phyloP scores from a whole-genome alignment of 2,888 invertebrate genomes.

The Clanis bilineata region DNA sequence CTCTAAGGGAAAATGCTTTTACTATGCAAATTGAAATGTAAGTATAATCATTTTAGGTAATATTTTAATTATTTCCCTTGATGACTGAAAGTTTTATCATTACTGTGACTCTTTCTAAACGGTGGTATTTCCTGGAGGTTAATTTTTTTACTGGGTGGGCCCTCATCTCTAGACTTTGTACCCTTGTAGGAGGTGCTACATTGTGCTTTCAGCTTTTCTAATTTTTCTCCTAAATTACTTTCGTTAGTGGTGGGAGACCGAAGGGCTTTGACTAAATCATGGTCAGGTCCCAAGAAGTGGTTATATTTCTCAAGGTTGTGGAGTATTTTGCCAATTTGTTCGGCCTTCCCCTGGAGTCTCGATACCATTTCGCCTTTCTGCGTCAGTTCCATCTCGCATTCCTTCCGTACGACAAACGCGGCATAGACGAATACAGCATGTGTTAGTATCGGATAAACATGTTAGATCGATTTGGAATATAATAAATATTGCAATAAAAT shows the following conservation, averaged over 20 bases:
- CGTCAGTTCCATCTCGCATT: conserved; percentile 97
- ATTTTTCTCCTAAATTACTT: conserved; percentile 60
- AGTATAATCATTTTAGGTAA: background rate
- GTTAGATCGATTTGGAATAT: background rate
- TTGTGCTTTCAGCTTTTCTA: conserved; percentile 68
- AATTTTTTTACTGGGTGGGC: conserved; percentile 79
- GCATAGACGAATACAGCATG: conserved; percentile 74
- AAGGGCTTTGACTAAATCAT: conserved; percentile 77
- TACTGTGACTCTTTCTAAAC: conserved; percentile 61
- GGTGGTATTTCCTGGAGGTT: conserved; percentile 81
- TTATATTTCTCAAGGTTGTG: conserved; percentile 94
- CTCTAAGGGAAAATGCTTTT: background rate
- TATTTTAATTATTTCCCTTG: conserved; percentile 39
- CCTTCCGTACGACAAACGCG: conserved; percentile 84
- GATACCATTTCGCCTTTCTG: conserved; percentile 98
- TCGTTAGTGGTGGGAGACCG: conserved; percentile 74
- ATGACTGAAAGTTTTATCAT: conserved; percentile 50
- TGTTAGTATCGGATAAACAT: conserved; percentile 59
- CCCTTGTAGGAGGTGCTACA: conserved; percentile 67
- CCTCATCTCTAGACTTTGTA: conserved; percentile 76
- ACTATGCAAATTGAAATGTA: background rate
- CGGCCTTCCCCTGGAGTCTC: conserved; percentile 96
- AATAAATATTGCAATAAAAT: background rate
- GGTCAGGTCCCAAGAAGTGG: conserved; percentile 85
- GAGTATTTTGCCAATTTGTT: conserved; percentile 96